Evolutionary conservation across 2,888 invertebrate genomes (phyloP).

Genomic region (Hetaerina titia): DNA sequence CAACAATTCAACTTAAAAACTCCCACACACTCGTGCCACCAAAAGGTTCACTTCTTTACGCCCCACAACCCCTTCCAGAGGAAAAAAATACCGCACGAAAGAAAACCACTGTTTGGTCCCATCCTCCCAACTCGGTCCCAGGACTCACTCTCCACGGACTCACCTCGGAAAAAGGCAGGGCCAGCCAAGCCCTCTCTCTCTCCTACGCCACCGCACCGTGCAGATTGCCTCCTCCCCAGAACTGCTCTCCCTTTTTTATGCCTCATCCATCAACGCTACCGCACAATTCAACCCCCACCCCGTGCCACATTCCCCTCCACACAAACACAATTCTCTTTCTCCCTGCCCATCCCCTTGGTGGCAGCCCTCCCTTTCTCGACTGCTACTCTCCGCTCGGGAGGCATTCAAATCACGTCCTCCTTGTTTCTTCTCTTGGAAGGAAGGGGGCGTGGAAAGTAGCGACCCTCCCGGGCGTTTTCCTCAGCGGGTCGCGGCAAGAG

Average conservation of each 20-base stretch:
- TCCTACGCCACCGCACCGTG: neutral
- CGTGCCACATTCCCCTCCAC: neutral
- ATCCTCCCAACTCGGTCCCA: neutral
- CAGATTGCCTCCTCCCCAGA: constrained; percentile 15
- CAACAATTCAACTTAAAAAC: no score
- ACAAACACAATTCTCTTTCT: neutral
- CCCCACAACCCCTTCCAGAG: no score
- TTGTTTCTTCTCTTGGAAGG: neutral
- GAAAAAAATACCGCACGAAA: neutral
- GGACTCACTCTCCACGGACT: neutral
- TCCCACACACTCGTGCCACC: no score
- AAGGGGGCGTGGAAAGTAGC: neutral
- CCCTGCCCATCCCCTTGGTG: no score
- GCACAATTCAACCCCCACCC: neutral
- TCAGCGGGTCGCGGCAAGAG: neutral
- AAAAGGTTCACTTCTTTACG: no score
- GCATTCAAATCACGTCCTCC: constrained; percentile 55
- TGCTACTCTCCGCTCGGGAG: neutral
- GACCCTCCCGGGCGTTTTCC: neutral
- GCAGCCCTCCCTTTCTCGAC: no score
- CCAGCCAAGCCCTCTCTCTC: neutral
- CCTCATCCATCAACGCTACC: constrained; percentile 64
- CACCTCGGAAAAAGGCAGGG: no score
- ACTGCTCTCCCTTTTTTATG: constrained; percentile 32
- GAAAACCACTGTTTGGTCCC: neutral